These are phyloP conservation scores for Rotaria socialis DNA, from an alignment of 2,888 invertebrate genomes.

Conservation along the genomic window DNA sequence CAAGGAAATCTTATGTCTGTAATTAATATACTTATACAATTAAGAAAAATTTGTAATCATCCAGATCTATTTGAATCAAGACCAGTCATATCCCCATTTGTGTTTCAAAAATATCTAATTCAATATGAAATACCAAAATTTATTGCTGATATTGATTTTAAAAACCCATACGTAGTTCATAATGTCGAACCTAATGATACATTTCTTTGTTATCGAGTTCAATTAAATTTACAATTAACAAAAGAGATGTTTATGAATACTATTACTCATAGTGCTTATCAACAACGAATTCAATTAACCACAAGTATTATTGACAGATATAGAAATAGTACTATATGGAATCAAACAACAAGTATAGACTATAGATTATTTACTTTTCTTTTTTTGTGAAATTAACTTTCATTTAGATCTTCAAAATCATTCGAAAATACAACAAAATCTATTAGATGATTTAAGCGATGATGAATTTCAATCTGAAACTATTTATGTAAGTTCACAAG, in stretches of 20 bases:
- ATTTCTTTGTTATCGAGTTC: not conserved
- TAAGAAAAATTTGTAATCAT: slow-evolving; percentile 94
- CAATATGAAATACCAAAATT: slow-evolving; percentile 60
- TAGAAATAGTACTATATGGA: not conserved
- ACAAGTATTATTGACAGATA: not conserved
- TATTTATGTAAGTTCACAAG: not conserved
- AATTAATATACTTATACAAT: slow-evolving; percentile 91
- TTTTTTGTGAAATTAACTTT: not conserved
- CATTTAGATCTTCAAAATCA: not conserved
- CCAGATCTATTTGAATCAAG: slow-evolving; percentile 94
- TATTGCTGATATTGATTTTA: not conserved
- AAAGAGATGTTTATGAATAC: not conserved
- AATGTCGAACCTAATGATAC: not conserved
- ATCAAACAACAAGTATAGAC: too few relatives aligned
- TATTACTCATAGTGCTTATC: not conserved
- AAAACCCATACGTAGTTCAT: not conserved
- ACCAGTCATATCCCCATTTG: slow-evolving; percentile 84
- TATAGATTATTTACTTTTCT: too few relatives aligned
- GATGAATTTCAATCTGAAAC: not conserved
- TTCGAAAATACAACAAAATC: not conserved
- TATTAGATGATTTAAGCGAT: not conserved
- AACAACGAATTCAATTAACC: not conserved
- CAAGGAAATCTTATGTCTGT: slow-evolving; percentile 88
- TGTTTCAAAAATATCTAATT: slow-evolving; percentile 65
- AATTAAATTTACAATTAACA: not conserved